These are phyloP conservation scores for Pangasianodon gigas DNA, from an alignment of 2,113 vertebrate genomes.

Conservation along the genomic window DNA sequence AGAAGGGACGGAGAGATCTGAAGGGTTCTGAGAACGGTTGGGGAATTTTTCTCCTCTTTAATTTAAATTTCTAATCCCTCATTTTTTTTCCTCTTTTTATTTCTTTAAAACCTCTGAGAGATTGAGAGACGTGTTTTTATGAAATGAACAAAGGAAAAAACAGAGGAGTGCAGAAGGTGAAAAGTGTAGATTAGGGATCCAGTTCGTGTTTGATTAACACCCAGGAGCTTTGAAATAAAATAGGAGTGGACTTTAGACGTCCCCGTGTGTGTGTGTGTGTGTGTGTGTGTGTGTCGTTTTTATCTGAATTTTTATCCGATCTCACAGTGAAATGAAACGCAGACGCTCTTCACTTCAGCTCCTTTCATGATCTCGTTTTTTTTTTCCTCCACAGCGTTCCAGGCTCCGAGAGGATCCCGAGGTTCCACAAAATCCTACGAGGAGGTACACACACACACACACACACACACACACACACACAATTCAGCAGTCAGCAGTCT, in stretches of 20 bases:
- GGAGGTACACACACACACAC: slow-evolving; percentile 57
- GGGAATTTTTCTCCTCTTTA: neutral
- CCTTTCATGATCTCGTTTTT: neutral
- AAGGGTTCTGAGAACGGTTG: neutral
- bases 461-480: slow-evolving; percentile 37
- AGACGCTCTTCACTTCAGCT: neutral
- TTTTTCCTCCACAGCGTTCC: slow-evolving; percentile 61
- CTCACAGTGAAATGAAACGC: neutral
- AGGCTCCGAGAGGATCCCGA: slow-evolving; percentile 55
- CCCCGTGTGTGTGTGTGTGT: neutral
- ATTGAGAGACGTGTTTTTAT: neutral
- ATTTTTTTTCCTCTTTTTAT: neutral
- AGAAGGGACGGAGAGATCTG: neutral
- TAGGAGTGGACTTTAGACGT: neutral
- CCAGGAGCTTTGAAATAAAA: neutral
- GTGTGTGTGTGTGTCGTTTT: neutral
- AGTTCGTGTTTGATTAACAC: neutral
- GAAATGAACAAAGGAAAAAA: neutral
- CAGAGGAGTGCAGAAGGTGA: neutral
- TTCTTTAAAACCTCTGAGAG: neutral
- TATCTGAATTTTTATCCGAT: neutral
- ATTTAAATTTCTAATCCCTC: neutral
- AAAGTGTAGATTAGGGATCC: neutral
- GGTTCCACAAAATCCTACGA: slow-evolving; percentile 46
- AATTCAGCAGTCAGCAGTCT: neutral